phyloP scores from a whole-genome alignment of 2,888 invertebrate species.

The Andrena praecox region DNA sequence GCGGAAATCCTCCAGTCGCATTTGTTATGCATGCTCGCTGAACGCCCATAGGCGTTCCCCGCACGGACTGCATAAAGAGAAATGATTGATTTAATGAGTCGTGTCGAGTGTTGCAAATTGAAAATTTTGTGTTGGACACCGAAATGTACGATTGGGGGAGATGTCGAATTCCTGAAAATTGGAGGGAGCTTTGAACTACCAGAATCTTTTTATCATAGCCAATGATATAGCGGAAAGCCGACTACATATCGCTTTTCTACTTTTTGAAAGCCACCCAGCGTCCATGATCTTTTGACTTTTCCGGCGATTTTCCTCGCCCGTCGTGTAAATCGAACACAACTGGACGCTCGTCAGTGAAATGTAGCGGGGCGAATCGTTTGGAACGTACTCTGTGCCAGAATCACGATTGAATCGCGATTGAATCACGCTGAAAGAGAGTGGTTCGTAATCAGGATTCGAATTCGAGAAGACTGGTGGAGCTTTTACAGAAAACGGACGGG shows the following conservation, averaged over 20 bases:
- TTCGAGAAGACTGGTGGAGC: background rate
- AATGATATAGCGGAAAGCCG: background rate
- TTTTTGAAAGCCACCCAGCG: background rate
- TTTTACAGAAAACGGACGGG: background rate
- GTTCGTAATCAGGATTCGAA: background rate
- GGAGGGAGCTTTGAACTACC: too few species aligned
- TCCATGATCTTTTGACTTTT: background rate
- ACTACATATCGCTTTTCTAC: background rate
- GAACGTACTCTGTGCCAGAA: conserved; percentile 1
- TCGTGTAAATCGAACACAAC: background rate
- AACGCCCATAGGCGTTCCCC: too few species aligned
- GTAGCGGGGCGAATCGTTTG: conserved; percentile 26
- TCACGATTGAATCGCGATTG: conserved; percentile 11
- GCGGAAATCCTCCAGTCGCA: too few species aligned
- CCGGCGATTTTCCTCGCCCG: background rate
- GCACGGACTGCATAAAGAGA: too few species aligned
- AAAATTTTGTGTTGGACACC: too few species aligned
- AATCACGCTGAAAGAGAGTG: background rate
- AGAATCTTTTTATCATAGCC: too few species aligned
- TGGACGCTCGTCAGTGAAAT: conserved; percentile 22
- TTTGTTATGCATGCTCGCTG: too few species aligned
- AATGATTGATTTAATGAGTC: too few species aligned
- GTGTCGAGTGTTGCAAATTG: too few species aligned
- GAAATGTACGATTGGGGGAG: too few species aligned
- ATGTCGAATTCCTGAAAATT: too few species aligned